Evolutionary conservation across 1,140 invertebrate species (phyloP).

Genomic region (Drosophila oshimai): DNA sequence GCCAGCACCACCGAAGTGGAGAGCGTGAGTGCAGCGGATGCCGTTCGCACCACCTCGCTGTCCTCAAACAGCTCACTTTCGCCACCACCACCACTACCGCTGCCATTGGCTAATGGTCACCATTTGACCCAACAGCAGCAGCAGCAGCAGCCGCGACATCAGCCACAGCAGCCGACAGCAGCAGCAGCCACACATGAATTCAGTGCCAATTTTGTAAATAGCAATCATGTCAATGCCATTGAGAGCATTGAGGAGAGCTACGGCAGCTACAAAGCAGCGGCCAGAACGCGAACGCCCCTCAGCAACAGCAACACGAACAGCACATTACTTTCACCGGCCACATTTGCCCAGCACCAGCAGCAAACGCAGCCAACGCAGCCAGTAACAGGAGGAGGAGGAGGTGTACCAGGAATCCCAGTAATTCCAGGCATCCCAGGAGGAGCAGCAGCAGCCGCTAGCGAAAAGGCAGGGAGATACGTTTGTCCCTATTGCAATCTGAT

Average conservation of each 20-base stretch:
- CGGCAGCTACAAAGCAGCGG: constrained; percentile 25
- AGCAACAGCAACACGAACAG: constrained; percentile 41
- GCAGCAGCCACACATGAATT: constrained; percentile 38
- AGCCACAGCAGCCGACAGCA: constrained; percentile 11
- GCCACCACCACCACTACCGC: constrained; percentile 58
- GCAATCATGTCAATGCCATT: constrained; percentile 68
- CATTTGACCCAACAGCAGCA: constrained; percentile 25
- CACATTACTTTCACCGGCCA: constrained; percentile 51
- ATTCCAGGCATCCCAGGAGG: background rate
- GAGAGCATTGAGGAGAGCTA: constrained; percentile 47
- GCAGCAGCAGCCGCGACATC: constrained; percentile 15
- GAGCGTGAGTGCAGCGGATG: constrained; percentile 53
- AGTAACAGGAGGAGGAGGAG: background rate
- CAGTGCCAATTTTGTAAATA: constrained; percentile 66
- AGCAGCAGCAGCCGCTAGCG: background rate
- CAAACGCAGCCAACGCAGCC: constrained; percentile 57
- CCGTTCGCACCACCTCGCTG: constrained; percentile 80
- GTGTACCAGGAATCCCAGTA: background rate
- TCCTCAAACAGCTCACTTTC: constrained; percentile 69
- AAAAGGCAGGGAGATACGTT: constrained; percentile 86
- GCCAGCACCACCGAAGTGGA: constrained; percentile 85
- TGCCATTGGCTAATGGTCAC: constrained; percentile 34
- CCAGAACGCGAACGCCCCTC: constrained; percentile 58
- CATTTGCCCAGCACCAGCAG: constrained; percentile 69
- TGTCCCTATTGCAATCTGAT: constrained; percentile 94